Base-by-base conservation (phyloP, 2,888 invertebrate species). In the Cryptus armator region DNA sequence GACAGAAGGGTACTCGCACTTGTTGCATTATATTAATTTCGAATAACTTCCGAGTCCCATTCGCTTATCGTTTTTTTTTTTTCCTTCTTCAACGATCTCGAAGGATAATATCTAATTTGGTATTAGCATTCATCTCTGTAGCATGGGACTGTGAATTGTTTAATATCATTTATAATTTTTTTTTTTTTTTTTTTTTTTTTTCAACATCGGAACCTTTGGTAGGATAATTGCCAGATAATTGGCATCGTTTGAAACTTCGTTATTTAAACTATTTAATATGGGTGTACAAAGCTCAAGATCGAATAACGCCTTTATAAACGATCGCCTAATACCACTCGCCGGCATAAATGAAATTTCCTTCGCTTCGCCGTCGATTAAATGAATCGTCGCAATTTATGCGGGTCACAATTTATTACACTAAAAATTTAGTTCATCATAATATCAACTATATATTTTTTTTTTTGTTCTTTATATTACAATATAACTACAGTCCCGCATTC, bases 391-490 rank as follows among this genome's bases (percentile, higher is more conserved):
- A 74, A 46, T 78, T 32, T 67, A 77, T 70, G 77, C 77, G 77
- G 16, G 46, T 81, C 72, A 77, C 81, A 68, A 70, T 78, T 72
- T 68, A 46, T 84, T 67, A 59, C 68, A 75, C 78, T 78, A 64
- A 76, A 70, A 78, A 12, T 72, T 78, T 76, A 67, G 78, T 82
- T 82, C 77, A 82, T 86, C 87, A 79, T 85, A 86, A 85, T 89
- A 89, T 83, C 87, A 89, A 87, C 85, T 85, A 87, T 82, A 85
- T 85, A 87, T 82, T 84, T 82, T 85, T 32, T 62, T 71, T 70
- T 68, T 75, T 67, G 48, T 75, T 80, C 81, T 88, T 88, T 91
- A 90, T 91, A 87, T 89, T 91, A 91, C 89, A 90, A 89, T 90
- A 90, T 90, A 87, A 85, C 86, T 88, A 89, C 85, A 88, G 75